phyloP scores from a whole-genome alignment of 2,113 vertebrate genomes.

The Elephantulus edwardii region DNA sequence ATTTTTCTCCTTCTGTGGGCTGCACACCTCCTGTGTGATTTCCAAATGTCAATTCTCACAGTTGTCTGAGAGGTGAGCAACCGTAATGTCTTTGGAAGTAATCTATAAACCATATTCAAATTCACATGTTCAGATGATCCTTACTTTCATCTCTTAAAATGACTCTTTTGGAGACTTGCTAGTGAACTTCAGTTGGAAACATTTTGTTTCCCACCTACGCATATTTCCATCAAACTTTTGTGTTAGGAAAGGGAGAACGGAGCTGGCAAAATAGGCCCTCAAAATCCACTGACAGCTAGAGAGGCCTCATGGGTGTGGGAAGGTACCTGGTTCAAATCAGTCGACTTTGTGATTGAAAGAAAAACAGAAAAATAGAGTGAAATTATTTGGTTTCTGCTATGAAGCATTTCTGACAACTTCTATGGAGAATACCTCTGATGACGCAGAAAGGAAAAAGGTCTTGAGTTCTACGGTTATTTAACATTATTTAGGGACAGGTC shows the following conservation, averaged over 20 bases:
- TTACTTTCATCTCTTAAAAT: slow-evolving; percentile 82
- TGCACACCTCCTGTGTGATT: slow-evolving; percentile 76
- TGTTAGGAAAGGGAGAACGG: slow-evolving; percentile 53
- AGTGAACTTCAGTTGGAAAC: slow-evolving; percentile 70
- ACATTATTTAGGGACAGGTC: not conserved
- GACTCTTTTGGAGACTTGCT: slow-evolving; percentile 70
- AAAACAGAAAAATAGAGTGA: slow-evolving; percentile 49
- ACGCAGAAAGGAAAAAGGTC: slow-evolving; percentile 26
- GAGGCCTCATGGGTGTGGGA: not conserved
- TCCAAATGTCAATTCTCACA: slow-evolving; percentile 79
- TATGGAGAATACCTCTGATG: not conserved
- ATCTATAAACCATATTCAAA: slow-evolving; percentile 85
- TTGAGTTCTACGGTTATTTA: not conserved
- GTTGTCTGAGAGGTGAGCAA: slow-evolving; percentile 80
- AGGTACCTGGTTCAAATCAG: slow-evolving; percentile 45
- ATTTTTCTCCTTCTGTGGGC: slow-evolving; percentile 70
- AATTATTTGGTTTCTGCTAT: slow-evolving; percentile 26
- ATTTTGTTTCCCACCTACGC: slow-evolving; percentile 77
- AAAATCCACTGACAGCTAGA: slow-evolving; percentile 19
- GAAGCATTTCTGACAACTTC: slow-evolving; percentile 24
- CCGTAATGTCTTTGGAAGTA: slow-evolving; percentile 79
- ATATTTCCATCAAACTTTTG: slow-evolving; percentile 75
- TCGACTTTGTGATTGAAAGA: slow-evolving; percentile 29
- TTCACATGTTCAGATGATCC: slow-evolving; percentile 77
- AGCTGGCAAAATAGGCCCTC: slow-evolving; percentile 59